Evolutionary conservation across 2,888 invertebrate species (phyloP), one percentile per base, ranked within the genome.

Genomic region (Cephus sareptanus): DNA sequence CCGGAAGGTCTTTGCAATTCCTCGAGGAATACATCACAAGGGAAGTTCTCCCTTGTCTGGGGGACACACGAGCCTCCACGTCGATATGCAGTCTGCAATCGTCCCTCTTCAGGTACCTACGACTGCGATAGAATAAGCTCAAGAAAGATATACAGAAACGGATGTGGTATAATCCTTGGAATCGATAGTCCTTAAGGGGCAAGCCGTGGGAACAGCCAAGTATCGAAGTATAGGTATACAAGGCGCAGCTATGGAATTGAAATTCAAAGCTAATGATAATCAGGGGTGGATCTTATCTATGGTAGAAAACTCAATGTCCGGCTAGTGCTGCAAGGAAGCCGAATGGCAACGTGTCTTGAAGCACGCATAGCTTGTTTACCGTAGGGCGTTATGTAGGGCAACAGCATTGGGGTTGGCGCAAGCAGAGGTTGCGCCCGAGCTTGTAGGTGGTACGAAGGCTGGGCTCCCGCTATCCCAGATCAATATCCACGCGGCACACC

Each of bases 71-170:
- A 88, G 94, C 97, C 1, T 97, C 97, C 9, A 95, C 96, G 56
- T 95, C 96, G 69, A 95, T 97, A 85, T 97, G 97, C 31, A 97
- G 97, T 33, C 93, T 97, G 76, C 98, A 98, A 92, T 96, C 97
- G 76, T 96, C 97, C 77, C 93, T 97, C 81, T 98, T 96, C 93
- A 95, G 97, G 95, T 97, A 93, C 11, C 37, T 15, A 37, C 9
- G 56, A 56, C 9, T 23, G 15, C 56, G 0, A 23, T 56, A 56
- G 23, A 56, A 56, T 56, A 56, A 56, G 56, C 9, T 9, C 6
- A 2, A 9, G 56, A 56, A 23, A 56, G 23, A 56, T 9, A 56
- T 56, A 23, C 9, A 56, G 56, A 9, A 56, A 23, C 9, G 56
- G 56, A 56, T 2, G 23, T 56, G 56, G 6, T 23, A 56, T 56